Percentiles rank a stretch among this genome's conserved stretches.
phyloP scores from a whole-genome alignment of 1,140 invertebrate genomes.

The Conus ventricosus region DNA sequence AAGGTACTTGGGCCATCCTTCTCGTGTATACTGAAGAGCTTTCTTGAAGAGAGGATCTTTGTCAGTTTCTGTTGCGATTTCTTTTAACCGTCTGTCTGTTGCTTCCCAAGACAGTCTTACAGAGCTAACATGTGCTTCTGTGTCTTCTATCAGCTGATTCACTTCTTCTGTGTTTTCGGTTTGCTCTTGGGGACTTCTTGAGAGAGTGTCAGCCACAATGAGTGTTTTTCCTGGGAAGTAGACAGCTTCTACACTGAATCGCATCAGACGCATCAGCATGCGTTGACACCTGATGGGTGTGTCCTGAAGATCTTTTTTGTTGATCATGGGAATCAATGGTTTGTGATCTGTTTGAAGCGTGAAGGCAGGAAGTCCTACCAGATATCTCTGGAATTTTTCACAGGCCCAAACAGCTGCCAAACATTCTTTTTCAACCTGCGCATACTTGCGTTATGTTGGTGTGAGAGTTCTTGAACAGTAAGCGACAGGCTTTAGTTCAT shows the following conservation, averaged over 20 bases:
- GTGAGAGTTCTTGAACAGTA: conserved; percentile 51
- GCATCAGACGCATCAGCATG: conserved; percentile 43
- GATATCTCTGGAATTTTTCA: conserved; percentile 75
- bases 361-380: conserved; percentile 69
- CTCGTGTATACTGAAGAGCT: too few species aligned
- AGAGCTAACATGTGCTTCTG: too few species aligned
- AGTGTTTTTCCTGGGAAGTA: conserved; percentile 41
- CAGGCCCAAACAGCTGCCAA: too few species aligned
- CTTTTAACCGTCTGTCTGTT: too few species aligned
- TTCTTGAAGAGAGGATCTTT: too few species aligned
- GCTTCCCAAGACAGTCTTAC: too few species aligned
- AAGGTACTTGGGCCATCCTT: too few species aligned
- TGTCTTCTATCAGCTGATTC: too few species aligned
- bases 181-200: background rate
- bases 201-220: conserved; percentile 44
- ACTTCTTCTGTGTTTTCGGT: too few species aligned
- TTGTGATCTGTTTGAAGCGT: conserved; percentile 67
- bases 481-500: conserved; percentile 36
- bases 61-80: too few species aligned
- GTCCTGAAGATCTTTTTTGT: conserved; percentile 41
- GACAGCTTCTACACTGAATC: conserved; percentile 39
- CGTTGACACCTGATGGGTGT: conserved; percentile 45
- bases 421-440: too few species aligned
- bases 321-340: conserved; percentile 61
- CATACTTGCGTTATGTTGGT: conserved; percentile 68